Evolutionary conservation across 2,888 invertebrate genomes (phyloP).

Genomic region (Calliopum simillimum): DNA sequence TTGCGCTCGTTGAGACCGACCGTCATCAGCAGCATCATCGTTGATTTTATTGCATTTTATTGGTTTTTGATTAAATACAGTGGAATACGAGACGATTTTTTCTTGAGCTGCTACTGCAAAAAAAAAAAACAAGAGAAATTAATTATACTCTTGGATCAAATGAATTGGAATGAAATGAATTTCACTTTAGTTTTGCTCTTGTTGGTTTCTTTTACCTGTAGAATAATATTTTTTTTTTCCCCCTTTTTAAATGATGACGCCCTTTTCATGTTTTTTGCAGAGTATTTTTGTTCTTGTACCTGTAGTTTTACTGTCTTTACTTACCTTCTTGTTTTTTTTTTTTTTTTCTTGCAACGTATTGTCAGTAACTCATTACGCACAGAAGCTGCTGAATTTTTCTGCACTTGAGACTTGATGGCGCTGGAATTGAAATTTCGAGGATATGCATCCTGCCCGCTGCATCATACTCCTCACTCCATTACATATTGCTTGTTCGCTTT

Average conservation of each 20-base stretch:
- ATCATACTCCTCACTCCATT: neutral
- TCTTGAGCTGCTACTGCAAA: neutral
- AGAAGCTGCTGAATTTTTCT: neutral
- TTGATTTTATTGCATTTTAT: slow-evolving; percentile 14
- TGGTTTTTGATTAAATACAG: slow-evolving; percentile 24
- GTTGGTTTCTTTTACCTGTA: neutral
- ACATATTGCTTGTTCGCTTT: neutral
- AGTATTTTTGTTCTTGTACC: neutral
- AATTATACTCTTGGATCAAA: slow-evolving; percentile 18
- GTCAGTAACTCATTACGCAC: slow-evolving; percentile 7
- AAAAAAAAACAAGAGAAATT: neutral
- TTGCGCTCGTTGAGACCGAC: no score
- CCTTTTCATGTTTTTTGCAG: slow-evolving; percentile 1
- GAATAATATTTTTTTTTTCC: neutral
- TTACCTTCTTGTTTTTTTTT: no score
- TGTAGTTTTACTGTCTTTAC: neutral
- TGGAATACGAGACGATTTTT: slow-evolving; percentile 17
- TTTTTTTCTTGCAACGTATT: neutral
- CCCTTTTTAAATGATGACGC: neutral
- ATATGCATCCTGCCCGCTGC: no score
- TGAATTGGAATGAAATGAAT: slow-evolving; percentile 21
- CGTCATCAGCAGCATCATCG: no score
- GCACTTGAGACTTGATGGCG: slow-evolving; percentile 9
- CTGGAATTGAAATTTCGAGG: neutral
- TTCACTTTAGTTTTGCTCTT: slow-evolving; percentile 3